Evolutionary conservation across 2,888 invertebrate genomes (phyloP).

Genomic region (Artemia sp.): DNA sequence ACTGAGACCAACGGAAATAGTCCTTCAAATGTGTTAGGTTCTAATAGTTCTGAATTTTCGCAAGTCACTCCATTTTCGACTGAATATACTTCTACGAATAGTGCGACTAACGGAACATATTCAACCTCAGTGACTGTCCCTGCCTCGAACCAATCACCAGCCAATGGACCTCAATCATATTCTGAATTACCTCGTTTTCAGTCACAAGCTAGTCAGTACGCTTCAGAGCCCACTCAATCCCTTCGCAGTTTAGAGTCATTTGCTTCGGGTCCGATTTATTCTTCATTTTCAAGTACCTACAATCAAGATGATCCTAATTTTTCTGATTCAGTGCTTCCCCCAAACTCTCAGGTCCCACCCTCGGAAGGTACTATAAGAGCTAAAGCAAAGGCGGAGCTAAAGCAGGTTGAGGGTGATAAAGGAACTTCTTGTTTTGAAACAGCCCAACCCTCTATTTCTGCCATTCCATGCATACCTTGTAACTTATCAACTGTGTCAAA

Average conservation of each 20-base stretch:
- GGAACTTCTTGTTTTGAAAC: not conserved
- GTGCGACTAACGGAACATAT: not conserved
- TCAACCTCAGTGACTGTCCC: not conserved
- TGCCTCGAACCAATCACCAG: not conserved
- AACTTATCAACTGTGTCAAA: not conserved
- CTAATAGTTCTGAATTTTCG: no score
- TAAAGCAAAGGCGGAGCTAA: conserved; percentile 6
- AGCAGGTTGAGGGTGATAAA: not conserved
- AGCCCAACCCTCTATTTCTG: not conserved
- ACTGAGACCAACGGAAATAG: not conserved
- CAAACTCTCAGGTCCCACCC: conserved; percentile 12
- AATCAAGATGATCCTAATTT: conserved; percentile 8
- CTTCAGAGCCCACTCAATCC: not conserved
- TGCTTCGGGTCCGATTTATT: not conserved
- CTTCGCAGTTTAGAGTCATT: not conserved
- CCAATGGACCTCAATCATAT: not conserved
- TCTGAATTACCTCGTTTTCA: conserved; percentile 8
- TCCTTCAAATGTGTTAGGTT: not conserved
- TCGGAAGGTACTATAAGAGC: not conserved
- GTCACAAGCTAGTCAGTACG: conserved; percentile 13
- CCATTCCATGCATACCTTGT: no score
- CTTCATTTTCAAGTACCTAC: conserved; percentile 6
- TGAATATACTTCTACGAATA: no score
- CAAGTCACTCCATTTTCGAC: no score
- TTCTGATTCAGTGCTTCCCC: conserved; percentile 7